Percentiles rank a stretch among this genome's conserved stretches.
phyloP scores from a whole-genome alignment of 2,113 vertebrate species.

The Talpa occidentalis region DNA sequence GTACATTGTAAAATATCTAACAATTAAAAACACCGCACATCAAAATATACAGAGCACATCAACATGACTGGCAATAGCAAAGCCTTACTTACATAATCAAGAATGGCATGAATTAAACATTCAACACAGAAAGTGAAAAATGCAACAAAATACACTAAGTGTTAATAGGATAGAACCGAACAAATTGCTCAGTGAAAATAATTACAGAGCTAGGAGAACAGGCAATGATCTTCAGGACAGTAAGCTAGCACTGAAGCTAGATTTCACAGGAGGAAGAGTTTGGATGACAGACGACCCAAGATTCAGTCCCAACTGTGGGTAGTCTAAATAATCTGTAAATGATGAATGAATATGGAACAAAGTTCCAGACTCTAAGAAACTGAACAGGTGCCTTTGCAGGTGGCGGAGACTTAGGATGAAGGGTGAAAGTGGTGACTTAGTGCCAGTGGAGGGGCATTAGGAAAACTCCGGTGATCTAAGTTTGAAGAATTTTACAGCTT shows the following conservation, averaged over 20 bases:
- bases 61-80: not conserved
- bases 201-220: not conserved
- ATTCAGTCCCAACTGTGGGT: fast-evolving
- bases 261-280: not conserved
- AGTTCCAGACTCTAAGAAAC: not conserved
- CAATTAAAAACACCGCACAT: not conserved
- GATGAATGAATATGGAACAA: not conserved
- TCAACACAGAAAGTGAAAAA: not conserved
- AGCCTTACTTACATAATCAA: not conserved
- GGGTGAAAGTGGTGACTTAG: not conserved
- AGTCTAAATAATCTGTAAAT: not conserved
- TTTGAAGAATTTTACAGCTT: not conserved
- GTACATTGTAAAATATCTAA: not conserved
- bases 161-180: not conserved
- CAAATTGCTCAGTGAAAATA: not conserved
- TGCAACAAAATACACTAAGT: not conserved
- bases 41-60: not conserved
- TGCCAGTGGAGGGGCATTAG: not conserved
- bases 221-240: not conserved
- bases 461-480: not conserved
- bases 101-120: not conserved
- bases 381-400: not conserved
- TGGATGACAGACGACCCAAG: not conserved
- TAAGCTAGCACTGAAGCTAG: not conserved
- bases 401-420: not conserved